Percentiles rank a stretch among this genome's conserved stretches.
phyloP scores from a whole-genome alignment of 2,113 vertebrate genomes.

The Ahaetulla prasina region DNA sequence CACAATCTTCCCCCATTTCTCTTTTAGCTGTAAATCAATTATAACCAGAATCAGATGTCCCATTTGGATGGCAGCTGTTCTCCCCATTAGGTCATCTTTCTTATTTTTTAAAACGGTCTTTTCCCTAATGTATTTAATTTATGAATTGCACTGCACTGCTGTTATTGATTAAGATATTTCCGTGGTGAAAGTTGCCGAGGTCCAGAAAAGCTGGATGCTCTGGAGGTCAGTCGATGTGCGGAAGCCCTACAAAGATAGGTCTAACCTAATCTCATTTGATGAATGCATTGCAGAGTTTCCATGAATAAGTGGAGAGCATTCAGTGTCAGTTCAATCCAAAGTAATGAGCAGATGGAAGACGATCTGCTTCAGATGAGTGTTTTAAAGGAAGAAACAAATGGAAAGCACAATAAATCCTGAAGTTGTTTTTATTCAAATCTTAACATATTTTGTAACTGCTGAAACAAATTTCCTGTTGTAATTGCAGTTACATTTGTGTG shows the following conservation, averaged over 20 bases:
- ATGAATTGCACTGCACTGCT: not conserved
- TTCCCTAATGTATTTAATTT: slow-evolving; percentile 6
- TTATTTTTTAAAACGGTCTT: slow-evolving; percentile 9
- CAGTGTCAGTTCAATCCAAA: not conserved
- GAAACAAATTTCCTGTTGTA: not conserved
- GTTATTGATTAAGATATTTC: slow-evolving; percentile 25
- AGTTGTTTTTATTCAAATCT: not conserved
- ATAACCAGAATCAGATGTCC: slow-evolving; percentile 7
- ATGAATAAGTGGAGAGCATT: not conserved
- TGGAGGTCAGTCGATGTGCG: not conserved
- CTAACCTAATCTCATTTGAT: not conserved
- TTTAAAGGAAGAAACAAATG: slow-evolving; percentile 5
- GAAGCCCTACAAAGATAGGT: not conserved
- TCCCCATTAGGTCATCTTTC: slow-evolving; percentile 22
- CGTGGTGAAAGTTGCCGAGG: slow-evolving; percentile 10
- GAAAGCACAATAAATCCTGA: not conserved
- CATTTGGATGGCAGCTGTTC: slow-evolving; percentile 4
- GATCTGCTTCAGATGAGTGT: slow-evolving; percentile 15
- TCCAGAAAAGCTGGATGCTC: not conserved
- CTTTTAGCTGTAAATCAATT: slow-evolving; percentile 34
- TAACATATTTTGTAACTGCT: slow-evolving; percentile 10
- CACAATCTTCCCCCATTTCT: not conserved
- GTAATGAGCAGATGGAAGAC: slow-evolving; percentile 18
- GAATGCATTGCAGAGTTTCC: not conserved
- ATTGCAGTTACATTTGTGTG: not conserved